Conservation (phyloP, 2,113 vertebrate genomes). For the Condylura cristata region DNA sequence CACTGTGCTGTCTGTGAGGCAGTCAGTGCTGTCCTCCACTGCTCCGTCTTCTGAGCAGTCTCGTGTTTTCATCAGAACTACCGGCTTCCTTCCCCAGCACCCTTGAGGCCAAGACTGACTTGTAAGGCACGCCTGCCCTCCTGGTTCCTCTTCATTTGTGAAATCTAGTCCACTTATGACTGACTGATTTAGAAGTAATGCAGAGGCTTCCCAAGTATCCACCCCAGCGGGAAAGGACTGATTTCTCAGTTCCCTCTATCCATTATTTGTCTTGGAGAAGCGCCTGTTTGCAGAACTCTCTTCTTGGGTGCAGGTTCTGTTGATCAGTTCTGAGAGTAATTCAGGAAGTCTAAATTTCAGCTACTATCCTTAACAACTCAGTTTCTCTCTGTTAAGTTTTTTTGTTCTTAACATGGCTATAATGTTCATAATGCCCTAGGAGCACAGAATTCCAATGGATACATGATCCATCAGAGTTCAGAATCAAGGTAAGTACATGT, state of each 20-base stretch:
- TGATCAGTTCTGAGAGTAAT: neutral
- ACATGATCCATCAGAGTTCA: too few species aligned
- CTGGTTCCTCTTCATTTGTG: neutral
- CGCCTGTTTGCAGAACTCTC: neutral
- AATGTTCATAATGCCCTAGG: too few species aligned
- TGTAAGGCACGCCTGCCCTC: neutral
- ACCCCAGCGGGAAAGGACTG: neutral
- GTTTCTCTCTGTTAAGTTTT: neutral
- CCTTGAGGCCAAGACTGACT: neutral
- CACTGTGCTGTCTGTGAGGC: neutral
- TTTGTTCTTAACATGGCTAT: too few species aligned
- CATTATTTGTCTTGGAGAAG: neutral
- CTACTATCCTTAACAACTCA: neutral
- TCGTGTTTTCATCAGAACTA: neutral
- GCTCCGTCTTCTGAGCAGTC: neutral
- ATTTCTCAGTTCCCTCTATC: neutral
- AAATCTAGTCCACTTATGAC: neutral
- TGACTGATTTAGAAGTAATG: neutral
- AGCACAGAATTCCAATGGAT: too few species aligned
- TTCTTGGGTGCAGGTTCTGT: neutral
- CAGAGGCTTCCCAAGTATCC: too few species aligned
- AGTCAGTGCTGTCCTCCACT: neutral
- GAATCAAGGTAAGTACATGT: too few species aligned
- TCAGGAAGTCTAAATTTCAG: neutral
- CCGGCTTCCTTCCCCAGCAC: neutral